A percentile compares a stretch with the other conserved stretches of the same genome.
Conservation (phyloP, 2,797 vertebrate genomes). For the Epinephelus malabaricus region DNA sequence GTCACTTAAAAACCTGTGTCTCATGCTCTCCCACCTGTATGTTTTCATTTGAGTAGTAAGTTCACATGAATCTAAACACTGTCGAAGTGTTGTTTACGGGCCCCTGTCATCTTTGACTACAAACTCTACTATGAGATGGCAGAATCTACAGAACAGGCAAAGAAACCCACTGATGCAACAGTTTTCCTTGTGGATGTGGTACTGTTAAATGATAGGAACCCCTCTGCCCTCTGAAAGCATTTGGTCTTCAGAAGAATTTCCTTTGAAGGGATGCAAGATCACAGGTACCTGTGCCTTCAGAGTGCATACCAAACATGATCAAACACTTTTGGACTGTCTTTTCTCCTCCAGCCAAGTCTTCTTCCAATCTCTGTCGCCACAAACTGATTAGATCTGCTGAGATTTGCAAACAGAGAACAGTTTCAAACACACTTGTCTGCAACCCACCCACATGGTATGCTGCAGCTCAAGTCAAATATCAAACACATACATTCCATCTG, state of each 20-base stretch:
- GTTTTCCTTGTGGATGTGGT: slow-evolving; percentile 37
- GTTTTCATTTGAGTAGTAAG: slow-evolving; percentile 69
- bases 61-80: slow-evolving; percentile 70
- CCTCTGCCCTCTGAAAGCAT: slow-evolving; percentile 54
- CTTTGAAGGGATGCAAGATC: slow-evolving; percentile 77
- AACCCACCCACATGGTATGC: slow-evolving; percentile 72
- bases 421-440: slow-evolving; percentile 75
- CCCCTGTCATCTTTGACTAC: not conserved
- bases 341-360: slow-evolving; percentile 71
- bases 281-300: slow-evolving; percentile 74
- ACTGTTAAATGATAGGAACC: slow-evolving; percentile 56
- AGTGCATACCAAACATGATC: slow-evolving; percentile 77
- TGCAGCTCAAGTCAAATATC: slow-evolving; percentile 69
- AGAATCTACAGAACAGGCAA: slow-evolving; percentile 16
- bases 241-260: slow-evolving; percentile 57
- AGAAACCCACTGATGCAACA: slow-evolving; percentile 42
- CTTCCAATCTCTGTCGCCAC: slow-evolving; percentile 71
- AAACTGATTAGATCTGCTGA: slow-evolving; percentile 79
- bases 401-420: slow-evolving; percentile 72
- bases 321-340: slow-evolving; percentile 71
- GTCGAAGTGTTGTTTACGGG: slow-evolving; percentile 47
- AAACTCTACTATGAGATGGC: slow-evolving; percentile 9
- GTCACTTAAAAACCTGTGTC: slow-evolving; percentile 51
- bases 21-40: slow-evolving; percentile 44
- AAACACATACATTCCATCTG: slow-evolving; percentile 70